A percentile compares a stretch with the other conserved stretches of the same genome.
Evolutionary conservation across 37 sponge, comb jelly and placozoan genomes (phyloP).

Genomic region (Amphimedon queenslandica): DNA sequence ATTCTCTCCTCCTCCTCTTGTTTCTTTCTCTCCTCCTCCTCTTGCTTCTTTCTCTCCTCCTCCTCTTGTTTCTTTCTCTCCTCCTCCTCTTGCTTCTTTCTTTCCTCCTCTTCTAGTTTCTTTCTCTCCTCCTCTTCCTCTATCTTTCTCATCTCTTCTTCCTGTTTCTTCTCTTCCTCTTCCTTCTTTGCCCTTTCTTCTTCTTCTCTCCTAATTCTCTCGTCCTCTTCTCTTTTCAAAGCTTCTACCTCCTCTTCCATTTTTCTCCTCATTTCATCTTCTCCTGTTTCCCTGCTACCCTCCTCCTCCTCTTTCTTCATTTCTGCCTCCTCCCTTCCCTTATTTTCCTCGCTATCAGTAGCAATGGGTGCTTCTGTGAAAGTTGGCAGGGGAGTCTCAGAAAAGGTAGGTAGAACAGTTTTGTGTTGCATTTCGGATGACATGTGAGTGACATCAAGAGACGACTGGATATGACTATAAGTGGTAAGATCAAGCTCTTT

Average conservation of each 20-base stretch:
- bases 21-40: not conserved
- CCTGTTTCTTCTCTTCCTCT: not conserved
- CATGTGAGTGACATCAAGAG: too few relatives aligned
- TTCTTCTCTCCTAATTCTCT: not conserved
- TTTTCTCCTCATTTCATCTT: not conserved
- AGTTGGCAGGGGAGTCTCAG: too few relatives aligned
- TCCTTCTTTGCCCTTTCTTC: not conserved
- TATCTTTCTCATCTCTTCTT: conserved; percentile 1
- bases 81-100: not conserved
- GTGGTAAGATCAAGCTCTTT: too few relatives aligned
- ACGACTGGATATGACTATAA: too few relatives aligned
- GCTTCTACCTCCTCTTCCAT: not conserved
- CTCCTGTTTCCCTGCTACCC: not conserved
- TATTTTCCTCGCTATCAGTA: conserved; percentile 1
- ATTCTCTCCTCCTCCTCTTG: conserved; percentile 3
- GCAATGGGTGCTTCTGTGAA: not conserved
- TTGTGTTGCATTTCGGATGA: too few relatives aligned
- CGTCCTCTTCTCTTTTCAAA: not conserved
- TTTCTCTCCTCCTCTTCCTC: not conserved
- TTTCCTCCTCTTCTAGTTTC: not conserved
- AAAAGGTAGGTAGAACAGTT: too few relatives aligned
- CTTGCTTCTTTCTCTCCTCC: not conserved
- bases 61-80: not conserved
- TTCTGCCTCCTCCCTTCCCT: too few relatives aligned
- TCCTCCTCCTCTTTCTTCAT: not conserved